Base-by-base conservation (phyloP, 2,888 invertebrate genomes). In the Holacanthella duospinosa region DNA sequence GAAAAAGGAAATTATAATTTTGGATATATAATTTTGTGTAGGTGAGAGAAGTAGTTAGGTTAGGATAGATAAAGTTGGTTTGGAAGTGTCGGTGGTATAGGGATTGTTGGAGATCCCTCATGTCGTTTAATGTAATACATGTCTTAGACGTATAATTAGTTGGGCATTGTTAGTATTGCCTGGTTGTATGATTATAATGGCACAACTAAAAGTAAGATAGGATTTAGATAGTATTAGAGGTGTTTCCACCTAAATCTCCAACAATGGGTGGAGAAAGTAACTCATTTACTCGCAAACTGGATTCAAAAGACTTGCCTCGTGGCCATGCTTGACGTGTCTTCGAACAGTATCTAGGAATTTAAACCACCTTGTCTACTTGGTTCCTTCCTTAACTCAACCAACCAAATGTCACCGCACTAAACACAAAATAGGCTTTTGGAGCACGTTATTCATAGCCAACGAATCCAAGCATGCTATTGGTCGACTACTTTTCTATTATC, bases 211-310 rank as follows among this genome's bases (percentile, higher is more conserved):
- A 9, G 12, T 16, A 48, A 36, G 36, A 36, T 16, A 9, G 16
- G 6, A 36, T 6, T 48, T 48, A n/a, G 21, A n/a, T 48, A 48
- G 21, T 21, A n/a, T n/a, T 48, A 48, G 36, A 36, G 36, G 36
- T 36, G 36, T 36, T 48, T 48, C 48, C 48, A 48, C 48, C 48
- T 36, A 36, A 36, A 48, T 48, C 4, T 21, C 6, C 12, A 21
- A 48, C 6, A 36, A 36, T 36, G 48, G 48, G 48, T 48, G 48
- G 48, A 48, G 48, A 48, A 48, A 48, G 48, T 9, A 48, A 48
- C 48, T 48, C 48, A 48, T 48, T 48, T 48, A 48, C 48, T 48
- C 48, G 48, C 48, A 48, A 48, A 48, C 48, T 48, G 6, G 48
- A 48, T 48, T 48, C 48, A 9, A 48, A 48, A 48, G 48, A 48